Base-by-base conservation (phyloP, 2,797 vertebrate species). In the Scomberomorus guttatus region DNA sequence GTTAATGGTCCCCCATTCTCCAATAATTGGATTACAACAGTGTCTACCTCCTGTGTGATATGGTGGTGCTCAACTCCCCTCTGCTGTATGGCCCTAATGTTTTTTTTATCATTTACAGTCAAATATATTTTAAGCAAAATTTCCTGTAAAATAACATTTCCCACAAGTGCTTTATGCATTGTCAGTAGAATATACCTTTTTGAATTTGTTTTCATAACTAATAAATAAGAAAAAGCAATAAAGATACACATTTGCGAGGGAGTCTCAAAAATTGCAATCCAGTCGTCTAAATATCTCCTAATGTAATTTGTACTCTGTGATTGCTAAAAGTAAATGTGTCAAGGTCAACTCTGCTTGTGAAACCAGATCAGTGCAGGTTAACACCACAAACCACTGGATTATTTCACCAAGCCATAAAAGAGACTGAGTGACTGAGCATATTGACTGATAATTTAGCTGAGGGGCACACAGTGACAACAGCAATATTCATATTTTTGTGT, bases 1-100 rank as follows among this genome's bases (percentile, higher is more conserved):
- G 20, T 59, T 77, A 71, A 55, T 56, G 17, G 20, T 4, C 46
- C 29, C 18, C 18, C 2, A 15, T 77, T 87, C 18, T 69, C 34
- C 27, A 32, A 39, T 71, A 77, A 81, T 51, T 48, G 29, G n/a
- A 72, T 85, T 80, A 71, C 27, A 71, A 1, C 52, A 17, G 6
- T 42, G 57, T 58, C 57, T 51, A 42, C 37, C n/a, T 60, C 24
- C 24, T 57, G 15, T 66, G 54, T 58, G 48, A 63, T 78, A 7
- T 54, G 20, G 24, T 14, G 46, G 14, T 58, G 20, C 52, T 56
- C 18, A 14, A 11, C 44, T 55, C 18, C 3, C 2, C 12, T 50
- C 32, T 48, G 24, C 15, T 29, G 2, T 52, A 3, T 22, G 51
- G 34, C 44, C 15, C 29, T 22, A 14, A 60, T 51, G 4, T 44